These are phyloP conservation scores for Lottia scabra DNA, from an alignment of 2,888 invertebrate species.

Conservation along the genomic window DNA sequence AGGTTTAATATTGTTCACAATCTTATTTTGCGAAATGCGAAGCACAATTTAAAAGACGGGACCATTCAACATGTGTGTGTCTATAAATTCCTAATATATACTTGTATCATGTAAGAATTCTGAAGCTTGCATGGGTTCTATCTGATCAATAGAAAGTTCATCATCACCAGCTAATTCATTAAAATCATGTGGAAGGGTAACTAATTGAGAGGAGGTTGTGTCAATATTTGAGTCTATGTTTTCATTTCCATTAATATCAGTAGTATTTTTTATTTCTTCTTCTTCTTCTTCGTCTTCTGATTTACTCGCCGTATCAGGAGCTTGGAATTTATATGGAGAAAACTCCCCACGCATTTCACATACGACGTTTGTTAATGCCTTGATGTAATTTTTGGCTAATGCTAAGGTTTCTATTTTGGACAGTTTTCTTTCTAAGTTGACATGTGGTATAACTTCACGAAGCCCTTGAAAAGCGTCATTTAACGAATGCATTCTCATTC, in stretches of 20 bases:
- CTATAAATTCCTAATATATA: neutral
- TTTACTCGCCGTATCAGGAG: slow-evolving; percentile 29
- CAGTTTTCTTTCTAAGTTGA: slow-evolving; percentile 84
- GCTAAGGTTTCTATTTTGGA: slow-evolving; percentile 91
- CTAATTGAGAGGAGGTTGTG: neutral
- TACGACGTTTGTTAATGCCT: slow-evolving; percentile 87
- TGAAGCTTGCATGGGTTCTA: slow-evolving; percentile 3
- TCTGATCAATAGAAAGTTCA: neutral
- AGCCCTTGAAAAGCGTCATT: slow-evolving; percentile 92
- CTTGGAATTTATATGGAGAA: slow-evolving; percentile 74
- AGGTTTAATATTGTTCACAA: too few relatives aligned
- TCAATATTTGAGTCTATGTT: slow-evolving; percentile 1
- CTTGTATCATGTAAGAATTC: neutral
- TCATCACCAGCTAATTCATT: slow-evolving; percentile 1
- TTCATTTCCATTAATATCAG: slow-evolving; percentile 1
- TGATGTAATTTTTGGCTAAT: slow-evolving; percentile 89
- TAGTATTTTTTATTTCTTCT: slow-evolving; percentile 10
- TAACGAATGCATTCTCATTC: slow-evolving; percentile 92
- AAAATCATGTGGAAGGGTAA: neutral
- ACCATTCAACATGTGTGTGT: too few relatives aligned
- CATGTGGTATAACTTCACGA: slow-evolving; percentile 87
- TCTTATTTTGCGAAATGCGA: too few relatives aligned
- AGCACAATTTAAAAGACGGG: too few relatives aligned
- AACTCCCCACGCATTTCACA: slow-evolving; percentile 83
- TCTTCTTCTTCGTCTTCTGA: slow-evolving; percentile 36